Conservation (phyloP, 2,113 vertebrate genomes). For the Protobothrops flavoviridis region DNA sequence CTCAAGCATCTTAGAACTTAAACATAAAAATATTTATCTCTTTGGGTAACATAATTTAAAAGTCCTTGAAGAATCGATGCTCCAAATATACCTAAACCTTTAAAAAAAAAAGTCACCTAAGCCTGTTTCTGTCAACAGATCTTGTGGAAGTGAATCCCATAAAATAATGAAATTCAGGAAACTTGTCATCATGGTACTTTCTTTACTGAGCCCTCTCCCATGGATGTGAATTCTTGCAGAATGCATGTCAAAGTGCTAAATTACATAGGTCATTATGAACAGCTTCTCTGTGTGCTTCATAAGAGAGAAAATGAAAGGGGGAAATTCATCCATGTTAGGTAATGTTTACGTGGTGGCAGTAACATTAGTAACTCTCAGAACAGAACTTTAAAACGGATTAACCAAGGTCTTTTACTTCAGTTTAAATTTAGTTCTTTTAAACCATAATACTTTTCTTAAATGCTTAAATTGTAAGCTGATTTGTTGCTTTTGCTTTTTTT, state of each 20-base stretch:
- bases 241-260: not conserved
- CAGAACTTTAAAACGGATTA: not conserved
- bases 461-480: not conserved
- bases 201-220: not conserved
- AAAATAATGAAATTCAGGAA: not conserved
- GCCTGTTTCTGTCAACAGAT: not conserved
- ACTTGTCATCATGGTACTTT: not conserved
- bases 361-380: not conserved
- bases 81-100: not conserved
- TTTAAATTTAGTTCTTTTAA: constrained; percentile 29
- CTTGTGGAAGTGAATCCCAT: not conserved
- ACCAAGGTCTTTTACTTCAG: not conserved
- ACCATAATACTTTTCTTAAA: not conserved
- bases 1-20: not conserved
- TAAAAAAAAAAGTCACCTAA: not conserved
- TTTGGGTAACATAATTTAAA: not conserved
- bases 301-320: not conserved
- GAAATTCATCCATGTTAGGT: not conserved
- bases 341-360: not conserved
- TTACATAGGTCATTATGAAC: not conserved
- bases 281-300: not conserved
- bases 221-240: not conserved
- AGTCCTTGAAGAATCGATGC: not conserved
- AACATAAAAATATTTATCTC: not conserved
- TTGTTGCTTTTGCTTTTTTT: not conserved